Evolutionary conservation across 2,113 vertebrate species (phyloP), one percentile per base, ranked within the genome.

Genomic region (Microtus montanus): DNA sequence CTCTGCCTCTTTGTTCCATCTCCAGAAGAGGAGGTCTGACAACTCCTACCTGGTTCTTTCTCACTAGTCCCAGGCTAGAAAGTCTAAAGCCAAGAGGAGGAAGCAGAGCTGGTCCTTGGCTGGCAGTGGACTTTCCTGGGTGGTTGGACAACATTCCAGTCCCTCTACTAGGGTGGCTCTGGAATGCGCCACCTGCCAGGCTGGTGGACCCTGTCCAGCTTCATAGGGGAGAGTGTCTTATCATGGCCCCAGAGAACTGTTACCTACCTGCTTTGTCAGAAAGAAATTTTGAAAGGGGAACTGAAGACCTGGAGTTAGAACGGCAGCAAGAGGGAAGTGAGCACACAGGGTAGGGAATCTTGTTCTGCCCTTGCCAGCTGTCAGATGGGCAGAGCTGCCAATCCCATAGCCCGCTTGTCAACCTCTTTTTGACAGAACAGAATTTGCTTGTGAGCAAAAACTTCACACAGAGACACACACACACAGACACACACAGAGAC

Each of bases 81-180:
- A 93, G 82, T 17, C 79, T 68, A 89, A 90, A 92, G 49, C 38
- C 63, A 71, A 6, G 44, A 91, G 87, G 44, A 89, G 78, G 64
- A 77, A 90, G 49, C 22, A 11, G 24, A 86, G 71, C 64, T 70
- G 49, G 84, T 94, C 75, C 49, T 79, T 93, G 80, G 61, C 79
- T 33, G 7, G 49, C 49, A 91, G 35, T 2, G 22, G 94, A 97
- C 73, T 95, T 93, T 93, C 94, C 66, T 70, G 52, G 90, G 96
- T 49, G 63, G 94, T 84, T 92, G 83, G 73, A 96, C 28, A 4
- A 85, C 96, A 97, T 97, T 97, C 95, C 93, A 93, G 49, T 26
- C 90, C 74, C 52, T 90, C 74, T 14, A n/a, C 79, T 35, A 64
- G 58, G 80, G 75, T 89, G 87, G 63, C 63, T 95, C 73, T 63